A percentile compares a stretch with the other conserved stretches of the same genome.
Conservation (phyloP, 2,797 vertebrate species). For the Hipposideros larvatus region DNA sequence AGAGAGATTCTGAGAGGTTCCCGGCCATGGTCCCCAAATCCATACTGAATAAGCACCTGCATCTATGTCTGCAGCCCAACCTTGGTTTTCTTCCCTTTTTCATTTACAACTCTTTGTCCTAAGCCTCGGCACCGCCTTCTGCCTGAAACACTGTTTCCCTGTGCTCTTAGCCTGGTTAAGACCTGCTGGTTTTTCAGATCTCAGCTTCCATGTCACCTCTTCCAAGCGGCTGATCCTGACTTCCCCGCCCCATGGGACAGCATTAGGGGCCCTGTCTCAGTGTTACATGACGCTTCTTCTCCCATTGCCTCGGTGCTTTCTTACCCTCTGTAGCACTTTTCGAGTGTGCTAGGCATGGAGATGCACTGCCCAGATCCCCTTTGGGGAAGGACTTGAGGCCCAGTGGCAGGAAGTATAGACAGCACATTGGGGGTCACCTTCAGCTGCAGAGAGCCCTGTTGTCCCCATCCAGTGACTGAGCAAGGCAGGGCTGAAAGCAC, state of each 20-base stretch:
- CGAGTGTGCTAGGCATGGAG: background rate
- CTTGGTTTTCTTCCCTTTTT: too few relatives aligned
- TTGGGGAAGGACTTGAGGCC: too few relatives aligned
- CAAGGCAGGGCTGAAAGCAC: background rate
- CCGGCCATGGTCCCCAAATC: background rate
- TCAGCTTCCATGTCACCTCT: background rate
- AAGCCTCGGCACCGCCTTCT: background rate
- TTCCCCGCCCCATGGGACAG: too few relatives aligned
- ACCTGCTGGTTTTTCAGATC: background rate
- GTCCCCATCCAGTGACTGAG: background rate
- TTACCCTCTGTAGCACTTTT: background rate
- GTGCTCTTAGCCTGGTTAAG: rapidly evolving
- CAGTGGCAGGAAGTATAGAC: background rate
- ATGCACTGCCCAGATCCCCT: background rate
- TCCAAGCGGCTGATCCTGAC: background rate
- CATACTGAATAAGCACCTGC: background rate
- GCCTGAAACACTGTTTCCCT: rapidly evolving
- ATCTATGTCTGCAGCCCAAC: rapidly evolving
- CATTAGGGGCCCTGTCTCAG: background rate
- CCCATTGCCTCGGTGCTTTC: background rate
- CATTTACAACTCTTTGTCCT: background rate
- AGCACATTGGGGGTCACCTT: background rate
- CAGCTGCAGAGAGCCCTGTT: background rate
- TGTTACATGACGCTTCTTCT: rapidly evolving
- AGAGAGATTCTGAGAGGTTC: background rate